Evolutionary conservation across 2,888 invertebrate genomes (phyloP).

Genomic region (Apamea anceps): DNA sequence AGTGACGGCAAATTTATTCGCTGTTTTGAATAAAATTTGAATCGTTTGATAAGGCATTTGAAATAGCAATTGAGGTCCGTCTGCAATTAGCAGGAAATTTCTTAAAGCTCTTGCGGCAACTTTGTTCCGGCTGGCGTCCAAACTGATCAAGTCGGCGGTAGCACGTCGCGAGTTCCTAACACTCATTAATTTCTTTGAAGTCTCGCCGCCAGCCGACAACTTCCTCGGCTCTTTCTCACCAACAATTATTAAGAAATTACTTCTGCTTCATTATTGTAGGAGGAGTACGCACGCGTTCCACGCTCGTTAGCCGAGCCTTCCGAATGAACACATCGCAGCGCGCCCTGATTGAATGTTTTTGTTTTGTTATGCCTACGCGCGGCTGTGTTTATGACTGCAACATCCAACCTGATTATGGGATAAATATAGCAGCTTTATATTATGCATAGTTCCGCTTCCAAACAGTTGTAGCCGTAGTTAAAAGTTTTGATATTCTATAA

Average conservation of each 20-base stretch:
- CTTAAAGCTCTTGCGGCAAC: slow-evolving; percentile 81
- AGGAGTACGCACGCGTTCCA: slow-evolving; percentile 73
- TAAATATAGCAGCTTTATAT: slow-evolving; percentile 5
- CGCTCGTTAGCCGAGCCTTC: slow-evolving; percentile 75
- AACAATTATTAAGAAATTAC: slow-evolving; percentile 88
- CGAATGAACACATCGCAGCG: slow-evolving; percentile 73
- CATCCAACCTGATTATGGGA: slow-evolving; percentile 31
- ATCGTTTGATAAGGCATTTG: slow-evolving; percentile 76
- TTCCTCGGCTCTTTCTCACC: slow-evolving; percentile 82
- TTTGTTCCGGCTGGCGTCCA: slow-evolving; percentile 90
- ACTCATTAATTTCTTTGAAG: slow-evolving; percentile 90
- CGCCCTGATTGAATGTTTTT: slow-evolving; percentile 78
- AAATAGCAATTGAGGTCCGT: slow-evolving; percentile 73
- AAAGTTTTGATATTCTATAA: slow-evolving; percentile 43
- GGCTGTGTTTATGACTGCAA: slow-evolving; percentile 38
- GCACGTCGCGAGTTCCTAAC: slow-evolving; percentile 89
- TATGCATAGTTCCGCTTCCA: slow-evolving; percentile 13
- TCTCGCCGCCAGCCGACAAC: slow-evolving; percentile 83
- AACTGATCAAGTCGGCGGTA: slow-evolving; percentile 87
- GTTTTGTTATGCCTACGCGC: slow-evolving; percentile 65
- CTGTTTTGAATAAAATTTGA: slow-evolving; percentile 78
- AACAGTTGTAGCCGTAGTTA: slow-evolving; percentile 27
- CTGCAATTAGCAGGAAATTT: slow-evolving; percentile 86
- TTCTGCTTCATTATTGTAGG: slow-evolving; percentile 83
- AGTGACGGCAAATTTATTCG: slow-evolving; percentile 72